A percentile compares a stretch with the other conserved stretches of the same genome.
These are phyloP conservation scores for Prinia subflava DNA, from an alignment of 2,113 vertebrate species.

Conservation along the genomic window DNA sequence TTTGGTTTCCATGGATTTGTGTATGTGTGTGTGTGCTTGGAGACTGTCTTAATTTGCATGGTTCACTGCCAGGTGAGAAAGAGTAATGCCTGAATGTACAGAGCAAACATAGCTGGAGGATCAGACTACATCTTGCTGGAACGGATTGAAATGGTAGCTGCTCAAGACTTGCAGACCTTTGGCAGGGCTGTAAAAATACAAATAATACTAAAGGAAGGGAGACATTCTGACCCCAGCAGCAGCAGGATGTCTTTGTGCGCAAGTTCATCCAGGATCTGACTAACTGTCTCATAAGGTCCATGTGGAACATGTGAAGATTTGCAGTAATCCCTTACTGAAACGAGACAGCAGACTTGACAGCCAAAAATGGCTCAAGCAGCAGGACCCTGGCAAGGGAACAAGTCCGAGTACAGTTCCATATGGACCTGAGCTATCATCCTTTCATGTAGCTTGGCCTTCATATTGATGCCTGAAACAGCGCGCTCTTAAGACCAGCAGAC, in stretches of 20 bases:
- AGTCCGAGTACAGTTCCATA: not conserved
- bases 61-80: slow-evolving; percentile 42
- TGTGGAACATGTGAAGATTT: slow-evolving; percentile 12
- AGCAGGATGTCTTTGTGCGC: not conserved
- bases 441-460: not conserved
- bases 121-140: slow-evolving; percentile 20
- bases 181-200: slow-evolving; percentile 35
- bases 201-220: slow-evolving; percentile 12
- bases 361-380: not conserved
- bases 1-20: slow-evolving; percentile 2
- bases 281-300: not conserved
- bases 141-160: slow-evolving; percentile 44
- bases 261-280: slow-evolving; percentile 21
- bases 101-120: slow-evolving; percentile 28
- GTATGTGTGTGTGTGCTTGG: not conserved
- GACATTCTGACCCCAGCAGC: slow-evolving; percentile 1
- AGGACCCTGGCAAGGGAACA: slow-evolving; percentile 6
- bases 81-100: slow-evolving; percentile 14
- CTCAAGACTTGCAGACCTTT: slow-evolving; percentile 21
- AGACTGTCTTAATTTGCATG: slow-evolving; percentile 26
- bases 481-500: not conserved
- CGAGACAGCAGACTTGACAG: not conserved
- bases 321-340: slow-evolving; percentile 13
- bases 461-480: not conserved
- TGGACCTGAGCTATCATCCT: slow-evolving; percentile 8